Percentiles rank a stretch among this genome's conserved stretches.
phyloP scores from a whole-genome alignment of 64 coral and sea anemone species.

The Anthopleura sola region DNA sequence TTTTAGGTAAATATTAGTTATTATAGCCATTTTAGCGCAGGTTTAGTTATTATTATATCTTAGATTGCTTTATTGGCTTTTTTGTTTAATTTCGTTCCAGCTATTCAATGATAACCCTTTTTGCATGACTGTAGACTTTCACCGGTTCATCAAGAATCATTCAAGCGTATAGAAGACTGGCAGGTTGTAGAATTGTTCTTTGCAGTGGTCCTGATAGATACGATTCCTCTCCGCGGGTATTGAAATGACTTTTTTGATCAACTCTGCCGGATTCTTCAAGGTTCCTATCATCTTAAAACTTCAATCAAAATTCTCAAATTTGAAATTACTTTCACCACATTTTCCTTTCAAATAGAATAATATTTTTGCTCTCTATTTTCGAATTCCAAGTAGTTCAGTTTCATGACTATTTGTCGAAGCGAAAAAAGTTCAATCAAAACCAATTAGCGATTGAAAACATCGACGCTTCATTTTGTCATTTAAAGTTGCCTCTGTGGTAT shows the following conservation, averaged over 20 bases:
- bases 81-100: no score
- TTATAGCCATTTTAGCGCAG: no score
- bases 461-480: background rate
- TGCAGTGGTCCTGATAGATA: background rate
- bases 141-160: background rate
- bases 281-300: background rate
- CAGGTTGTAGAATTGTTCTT: background rate
- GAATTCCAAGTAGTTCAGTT: background rate
- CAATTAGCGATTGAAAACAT: background rate
- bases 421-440: slow-evolving; percentile 1
- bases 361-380: background rate
- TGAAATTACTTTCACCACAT: background rate
- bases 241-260: no score
- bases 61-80: no score
- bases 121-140: background rate
- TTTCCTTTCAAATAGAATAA: background rate
- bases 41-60: no score
- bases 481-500: background rate
- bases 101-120: no score
- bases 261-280: no score
- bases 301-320: background rate
- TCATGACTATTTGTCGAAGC: background rate
- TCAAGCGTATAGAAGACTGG: background rate
- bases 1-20: no score
- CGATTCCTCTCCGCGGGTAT: no score